These are phyloP conservation scores for Heliconius erato DNA, from an alignment of 2,888 invertebrate species.

Conservation along the genomic window DNA sequence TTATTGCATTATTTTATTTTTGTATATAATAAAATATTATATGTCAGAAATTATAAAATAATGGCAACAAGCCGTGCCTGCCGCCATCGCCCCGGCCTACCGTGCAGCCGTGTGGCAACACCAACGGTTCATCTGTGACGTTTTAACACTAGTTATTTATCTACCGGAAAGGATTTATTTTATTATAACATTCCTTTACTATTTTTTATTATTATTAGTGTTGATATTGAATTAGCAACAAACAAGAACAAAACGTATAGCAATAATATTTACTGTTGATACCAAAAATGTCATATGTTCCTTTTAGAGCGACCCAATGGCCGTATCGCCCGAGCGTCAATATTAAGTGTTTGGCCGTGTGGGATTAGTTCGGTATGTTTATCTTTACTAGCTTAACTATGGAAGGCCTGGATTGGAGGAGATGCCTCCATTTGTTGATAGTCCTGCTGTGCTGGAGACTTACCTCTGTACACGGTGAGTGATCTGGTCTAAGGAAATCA, in stretches of 20 bases:
- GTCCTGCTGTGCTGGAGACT: conserved; percentile 66
- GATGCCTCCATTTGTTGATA: conserved; percentile 71
- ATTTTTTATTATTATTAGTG: conserved; percentile 47
- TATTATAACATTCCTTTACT: conserved; percentile 49
- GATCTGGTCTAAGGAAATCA: not conserved
- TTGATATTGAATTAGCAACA: conserved; percentile 34
- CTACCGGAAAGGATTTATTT: conserved; percentile 53
- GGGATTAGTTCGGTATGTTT: conserved; percentile 71
- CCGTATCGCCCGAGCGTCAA: conserved; percentile 71
- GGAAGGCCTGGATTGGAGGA: conserved; percentile 69
- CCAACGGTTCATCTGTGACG: conserved; percentile 47
- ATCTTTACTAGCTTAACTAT: conserved; percentile 68
- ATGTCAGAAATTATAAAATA: not conserved
- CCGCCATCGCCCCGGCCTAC: conserved; percentile 14
- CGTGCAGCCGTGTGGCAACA: conserved; percentile 16
- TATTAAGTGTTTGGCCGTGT: conserved; percentile 70
- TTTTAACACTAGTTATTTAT: conserved; percentile 53
- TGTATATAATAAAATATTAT: not conserved
- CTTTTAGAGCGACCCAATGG: conserved; percentile 69
- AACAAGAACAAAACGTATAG: conserved; percentile 19
- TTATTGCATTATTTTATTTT: not conserved
- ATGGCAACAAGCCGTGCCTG: conserved; percentile 1
- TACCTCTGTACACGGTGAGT: conserved; percentile 69
- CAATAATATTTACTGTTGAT: conserved; percentile 36
- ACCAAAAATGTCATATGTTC: conserved; percentile 69